A percentile compares a stretch with the other conserved stretches of the same genome.
Conservation (phyloP, 2,797 vertebrate genomes). For the Enteromius paludinosus region DNA sequence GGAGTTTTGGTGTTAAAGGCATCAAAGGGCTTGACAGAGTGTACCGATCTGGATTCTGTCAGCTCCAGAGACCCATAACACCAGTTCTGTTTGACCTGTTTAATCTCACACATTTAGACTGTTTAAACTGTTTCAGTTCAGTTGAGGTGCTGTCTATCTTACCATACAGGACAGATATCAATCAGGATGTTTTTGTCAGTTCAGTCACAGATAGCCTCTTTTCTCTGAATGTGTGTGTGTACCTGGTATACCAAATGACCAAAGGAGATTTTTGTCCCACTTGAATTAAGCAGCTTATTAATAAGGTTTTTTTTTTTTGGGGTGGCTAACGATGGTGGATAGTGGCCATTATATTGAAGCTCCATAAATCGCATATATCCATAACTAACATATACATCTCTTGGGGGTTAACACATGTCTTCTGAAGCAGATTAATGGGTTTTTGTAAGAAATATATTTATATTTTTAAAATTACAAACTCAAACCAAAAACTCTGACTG, state of each 20-base stretch:
- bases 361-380: too few relatives aligned
- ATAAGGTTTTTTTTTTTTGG: too few relatives aligned
- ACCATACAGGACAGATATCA: conserved; percentile 72
- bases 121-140: conserved; percentile 80
- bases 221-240: neutral
- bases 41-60: conserved; percentile 38
- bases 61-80: conserved; percentile 15
- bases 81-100: conserved; percentile 71
- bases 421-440: too few relatives aligned
- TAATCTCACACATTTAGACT: conserved; percentile 78
- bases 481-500: too few relatives aligned
- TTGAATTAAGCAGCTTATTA: neutral
- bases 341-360: too few relatives aligned
- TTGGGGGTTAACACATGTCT: too few relatives aligned
- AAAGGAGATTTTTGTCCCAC: neutral
- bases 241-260: neutral
- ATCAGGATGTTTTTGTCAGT: conserved; percentile 69
- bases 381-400: too few relatives aligned
- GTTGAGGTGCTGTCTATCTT: conserved; percentile 78
- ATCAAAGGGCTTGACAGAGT: conserved; percentile 58
- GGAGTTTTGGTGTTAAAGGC: conserved; percentile 65
- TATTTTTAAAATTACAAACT: too few relatives aligned
- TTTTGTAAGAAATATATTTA: too few relatives aligned
- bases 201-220: conserved; percentile 2
- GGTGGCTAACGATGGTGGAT: too few relatives aligned